A percentile compares a stretch with the other conserved stretches of the same genome.
phyloP scores from a whole-genome alignment of 2,888 invertebrate species.

The Polia nebulosa region DNA sequence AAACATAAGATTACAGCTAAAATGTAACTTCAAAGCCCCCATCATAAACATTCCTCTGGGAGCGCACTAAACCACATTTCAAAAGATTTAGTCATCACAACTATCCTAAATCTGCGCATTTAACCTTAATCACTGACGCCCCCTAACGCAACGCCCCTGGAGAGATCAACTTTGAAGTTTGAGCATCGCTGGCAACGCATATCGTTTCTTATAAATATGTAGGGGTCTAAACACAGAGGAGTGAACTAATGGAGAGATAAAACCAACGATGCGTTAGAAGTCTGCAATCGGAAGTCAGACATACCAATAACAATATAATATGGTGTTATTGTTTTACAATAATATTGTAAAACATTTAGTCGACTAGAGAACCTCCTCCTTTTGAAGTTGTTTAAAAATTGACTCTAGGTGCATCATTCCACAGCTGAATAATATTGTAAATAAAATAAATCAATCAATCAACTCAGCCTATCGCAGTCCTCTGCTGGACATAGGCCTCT shows the following conservation, averaged over 20 bases:
- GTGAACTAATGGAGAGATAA: slow-evolving; percentile 23
- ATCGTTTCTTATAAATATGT: slow-evolving; percentile 57
- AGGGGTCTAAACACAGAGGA: slow-evolving; percentile 25
- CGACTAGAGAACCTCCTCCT: too few species aligned
- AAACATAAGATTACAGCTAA: slow-evolving; percentile 15
- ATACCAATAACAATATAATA: too few species aligned
- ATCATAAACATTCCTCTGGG: slow-evolving; percentile 34
- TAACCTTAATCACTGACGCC: slow-evolving; percentile 51
- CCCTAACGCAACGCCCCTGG: slow-evolving; percentile 29
- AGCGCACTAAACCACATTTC: slow-evolving; percentile 50
- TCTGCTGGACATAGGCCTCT: too few species aligned
- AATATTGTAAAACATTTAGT: too few species aligned
- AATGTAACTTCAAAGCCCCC: slow-evolving; percentile 35
- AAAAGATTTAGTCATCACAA: slow-evolving; percentile 52
- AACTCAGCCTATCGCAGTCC: too few species aligned
- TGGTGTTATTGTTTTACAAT: too few species aligned
- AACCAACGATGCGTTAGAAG: not conserved
- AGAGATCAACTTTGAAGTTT: slow-evolving; percentile 53
- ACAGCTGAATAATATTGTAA: too few species aligned
- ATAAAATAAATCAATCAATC: too few species aligned
- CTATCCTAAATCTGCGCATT: slow-evolving; percentile 39
- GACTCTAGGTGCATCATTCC: too few species aligned
- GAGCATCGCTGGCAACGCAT: slow-evolving; percentile 45
- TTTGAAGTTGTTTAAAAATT: too few species aligned
- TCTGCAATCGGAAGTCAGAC: not conserved